Evolutionary conservation across 1,140 invertebrate species (phyloP).

Genomic region (Drosophila subobscura): DNA sequence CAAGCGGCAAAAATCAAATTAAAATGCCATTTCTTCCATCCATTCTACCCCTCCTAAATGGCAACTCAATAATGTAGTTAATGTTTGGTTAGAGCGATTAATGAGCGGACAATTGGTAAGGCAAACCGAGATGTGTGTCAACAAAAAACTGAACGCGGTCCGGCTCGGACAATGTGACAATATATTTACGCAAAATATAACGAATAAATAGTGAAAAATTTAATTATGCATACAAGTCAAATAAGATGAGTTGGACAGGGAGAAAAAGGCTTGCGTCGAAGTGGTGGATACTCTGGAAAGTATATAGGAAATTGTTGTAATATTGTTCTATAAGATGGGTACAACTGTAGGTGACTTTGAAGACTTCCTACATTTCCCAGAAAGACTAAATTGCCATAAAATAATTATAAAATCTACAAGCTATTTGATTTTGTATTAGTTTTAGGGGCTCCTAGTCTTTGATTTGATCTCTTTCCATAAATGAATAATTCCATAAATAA

Average conservation of each 20-base stretch:
- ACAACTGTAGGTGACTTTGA: too few relatives aligned
- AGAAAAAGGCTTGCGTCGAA: neutral
- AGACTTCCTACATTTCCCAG: too few relatives aligned
- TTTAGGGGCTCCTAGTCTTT: too few relatives aligned
- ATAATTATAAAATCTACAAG: too few relatives aligned
- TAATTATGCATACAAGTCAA: conserved; percentile 45
- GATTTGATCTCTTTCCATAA: too few relatives aligned
- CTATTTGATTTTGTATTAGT: too few relatives aligned
- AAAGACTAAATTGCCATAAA: too few relatives aligned
- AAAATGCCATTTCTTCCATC: conserved; percentile 44
- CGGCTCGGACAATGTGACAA: conserved; percentile 15
- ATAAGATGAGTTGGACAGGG: neutral
- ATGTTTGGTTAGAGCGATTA: conserved; percentile 57
- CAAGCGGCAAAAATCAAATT: conserved; percentile 55
- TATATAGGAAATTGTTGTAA: too few relatives aligned
- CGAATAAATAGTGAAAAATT: conserved; percentile 23
- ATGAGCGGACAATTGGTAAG: conserved; percentile 53
- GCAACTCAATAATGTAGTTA: conserved; percentile 48
- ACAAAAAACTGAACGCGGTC: conserved; percentile 30
- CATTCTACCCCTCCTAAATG: conserved; percentile 15
- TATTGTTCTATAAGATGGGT: too few relatives aligned
- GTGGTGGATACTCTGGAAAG: too few relatives aligned
- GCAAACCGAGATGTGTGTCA: conserved; percentile 53
- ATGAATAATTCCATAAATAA: too few relatives aligned
- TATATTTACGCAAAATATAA: conserved; percentile 25